Conservation (phyloP, 2,113 vertebrate species). For the Halichoerus grypus region DNA sequence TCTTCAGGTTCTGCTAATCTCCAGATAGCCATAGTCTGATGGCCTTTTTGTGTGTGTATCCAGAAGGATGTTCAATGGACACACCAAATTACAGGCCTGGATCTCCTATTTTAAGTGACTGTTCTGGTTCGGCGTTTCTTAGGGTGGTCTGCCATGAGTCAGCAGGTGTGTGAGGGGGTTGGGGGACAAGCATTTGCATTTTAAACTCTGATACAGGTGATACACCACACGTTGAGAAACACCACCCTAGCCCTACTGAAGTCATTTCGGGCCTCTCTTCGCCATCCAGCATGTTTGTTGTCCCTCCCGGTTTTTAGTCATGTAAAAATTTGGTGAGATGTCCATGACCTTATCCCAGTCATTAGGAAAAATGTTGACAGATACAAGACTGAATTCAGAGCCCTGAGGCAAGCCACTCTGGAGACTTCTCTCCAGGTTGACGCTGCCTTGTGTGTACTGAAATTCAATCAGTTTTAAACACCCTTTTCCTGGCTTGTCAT, state of each 20-base stretch:
- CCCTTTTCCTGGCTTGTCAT: neutral
- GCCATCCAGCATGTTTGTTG: neutral
- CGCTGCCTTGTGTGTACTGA: neutral
- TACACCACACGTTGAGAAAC: neutral
- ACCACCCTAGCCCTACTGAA: neutral
- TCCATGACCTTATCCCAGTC: neutral
- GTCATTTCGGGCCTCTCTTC: neutral
- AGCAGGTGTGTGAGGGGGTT: neutral
- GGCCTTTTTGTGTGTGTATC: neutral
- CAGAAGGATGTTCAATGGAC: neutral
- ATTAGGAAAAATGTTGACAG: constrained; percentile 49
- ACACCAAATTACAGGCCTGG: neutral
- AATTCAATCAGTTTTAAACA: neutral
- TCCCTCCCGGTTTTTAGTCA: neutral
- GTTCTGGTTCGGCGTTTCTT: neutral
- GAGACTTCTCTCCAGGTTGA: neutral
- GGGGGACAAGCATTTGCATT: neutral
- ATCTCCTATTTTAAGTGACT: neutral
- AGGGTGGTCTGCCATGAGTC: neutral
- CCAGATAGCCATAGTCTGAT: neutral
- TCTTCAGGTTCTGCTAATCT: neutral
- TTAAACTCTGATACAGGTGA: neutral
- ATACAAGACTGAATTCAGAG: constrained; percentile 8
- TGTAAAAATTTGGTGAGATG: constrained; percentile 25
- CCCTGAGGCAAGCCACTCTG: neutral